These are phyloP conservation scores for Trialeurodes vaporariorum DNA, from an alignment of 1,140 invertebrate species.

Conservation along the genomic window DNA sequence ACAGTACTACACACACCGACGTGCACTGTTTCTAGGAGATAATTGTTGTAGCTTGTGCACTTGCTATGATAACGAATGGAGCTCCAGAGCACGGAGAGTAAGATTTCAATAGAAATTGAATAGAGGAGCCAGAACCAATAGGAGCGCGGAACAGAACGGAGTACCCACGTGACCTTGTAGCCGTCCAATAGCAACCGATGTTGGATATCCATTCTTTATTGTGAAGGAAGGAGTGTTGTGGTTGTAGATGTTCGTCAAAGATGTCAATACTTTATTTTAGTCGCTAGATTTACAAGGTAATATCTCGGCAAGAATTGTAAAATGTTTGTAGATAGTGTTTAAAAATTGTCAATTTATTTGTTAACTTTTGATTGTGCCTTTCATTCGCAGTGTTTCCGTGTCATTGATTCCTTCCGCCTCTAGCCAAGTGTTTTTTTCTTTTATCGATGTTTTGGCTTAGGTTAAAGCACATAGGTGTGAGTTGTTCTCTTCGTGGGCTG, in stretches of 20 bases:
- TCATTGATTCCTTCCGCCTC: too few species aligned
- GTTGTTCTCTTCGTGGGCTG: too few species aligned
- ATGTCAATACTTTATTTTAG: neutral
- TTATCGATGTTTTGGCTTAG: too few species aligned
- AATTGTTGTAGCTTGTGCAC: neutral
- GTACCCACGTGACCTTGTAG: neutral
- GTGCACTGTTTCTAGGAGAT: neutral
- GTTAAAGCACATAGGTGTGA: too few species aligned
- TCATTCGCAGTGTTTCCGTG: too few species aligned
- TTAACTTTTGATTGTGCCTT: too few species aligned
- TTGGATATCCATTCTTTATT: neutral
- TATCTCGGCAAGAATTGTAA: too few species aligned
- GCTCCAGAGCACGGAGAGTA: neutral
- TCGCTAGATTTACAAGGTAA: neutral
- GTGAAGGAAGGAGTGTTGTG: neutral
- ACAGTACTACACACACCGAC: too few species aligned
- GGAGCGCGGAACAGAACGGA: neutral
- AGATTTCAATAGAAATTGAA: neutral
- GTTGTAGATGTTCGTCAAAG: neutral
- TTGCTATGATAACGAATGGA: too few species aligned
- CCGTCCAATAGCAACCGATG: neutral
- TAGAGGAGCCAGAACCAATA: neutral
- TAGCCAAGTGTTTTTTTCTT: too few species aligned
- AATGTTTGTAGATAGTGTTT: too few species aligned
- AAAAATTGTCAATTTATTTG: too few species aligned